Evolutionary conservation across 2,797 vertebrate genomes (phyloP).

Genomic region (Decapterus maruadsi): DNA sequence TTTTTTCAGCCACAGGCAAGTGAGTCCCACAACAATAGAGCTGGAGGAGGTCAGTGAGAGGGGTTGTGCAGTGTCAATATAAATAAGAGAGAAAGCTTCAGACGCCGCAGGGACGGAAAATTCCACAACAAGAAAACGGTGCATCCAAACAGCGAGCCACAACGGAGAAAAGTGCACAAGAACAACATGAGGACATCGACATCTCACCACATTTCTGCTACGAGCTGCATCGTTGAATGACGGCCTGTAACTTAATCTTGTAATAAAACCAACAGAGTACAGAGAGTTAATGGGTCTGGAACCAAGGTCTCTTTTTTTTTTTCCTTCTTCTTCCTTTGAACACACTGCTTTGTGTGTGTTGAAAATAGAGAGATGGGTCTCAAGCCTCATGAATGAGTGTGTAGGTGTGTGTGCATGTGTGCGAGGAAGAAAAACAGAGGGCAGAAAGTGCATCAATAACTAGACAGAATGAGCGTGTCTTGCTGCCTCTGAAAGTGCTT

Average conservation of each 20-base stretch:
- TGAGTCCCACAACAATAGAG: constrained; percentile 46
- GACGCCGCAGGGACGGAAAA: constrained; percentile 43
- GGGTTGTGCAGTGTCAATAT: constrained; percentile 26
- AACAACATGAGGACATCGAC: constrained; percentile 30
- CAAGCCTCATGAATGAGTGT: constrained; percentile 23
- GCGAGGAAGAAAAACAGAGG: constrained; percentile 17
- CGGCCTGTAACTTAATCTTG: constrained; percentile 54
- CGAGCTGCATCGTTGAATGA: constrained; percentile 62
- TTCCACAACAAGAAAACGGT: constrained; percentile 35
- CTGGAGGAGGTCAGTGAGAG: constrained; percentile 22
- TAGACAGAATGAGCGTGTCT: constrained; percentile 57
- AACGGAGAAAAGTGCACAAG: constrained; percentile 18
- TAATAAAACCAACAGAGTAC: constrained; percentile 51
- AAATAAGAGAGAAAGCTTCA: constrained; percentile 18
- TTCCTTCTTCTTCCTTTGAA: neutral
- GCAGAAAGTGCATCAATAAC: constrained; percentile 32
- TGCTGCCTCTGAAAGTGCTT: constrained; percentile 43
- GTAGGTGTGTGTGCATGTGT: neutral
- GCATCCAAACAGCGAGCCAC: constrained; percentile 17
- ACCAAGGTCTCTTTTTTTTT: constrained; percentile 12
- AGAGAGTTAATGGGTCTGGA: constrained; percentile 44
- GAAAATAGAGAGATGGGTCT: constrained; percentile 24
- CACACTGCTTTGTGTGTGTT: neutral
- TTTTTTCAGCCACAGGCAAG: constrained; percentile 32
- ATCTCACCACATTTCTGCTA: constrained; percentile 40